phyloP scores from a whole-genome alignment of 2,888 invertebrate genomes.

The Cataglyphis altisquamis region DNA sequence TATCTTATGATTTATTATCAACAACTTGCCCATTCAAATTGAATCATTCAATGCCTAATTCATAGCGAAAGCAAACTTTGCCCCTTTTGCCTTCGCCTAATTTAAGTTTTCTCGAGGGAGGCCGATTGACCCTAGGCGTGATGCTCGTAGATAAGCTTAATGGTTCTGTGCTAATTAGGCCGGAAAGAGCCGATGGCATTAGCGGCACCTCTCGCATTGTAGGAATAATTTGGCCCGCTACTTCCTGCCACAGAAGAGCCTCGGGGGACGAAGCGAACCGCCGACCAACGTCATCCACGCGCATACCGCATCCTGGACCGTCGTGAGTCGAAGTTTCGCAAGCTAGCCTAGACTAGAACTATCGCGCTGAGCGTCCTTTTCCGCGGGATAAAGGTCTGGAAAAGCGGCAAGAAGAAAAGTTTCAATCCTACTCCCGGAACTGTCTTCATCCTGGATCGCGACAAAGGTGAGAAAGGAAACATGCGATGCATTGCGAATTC shows the following conservation, averaged over 20 bases:
- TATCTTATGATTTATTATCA: constrained; percentile 16
- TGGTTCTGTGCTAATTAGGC: constrained; percentile 80
- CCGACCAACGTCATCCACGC: constrained; percentile 74
- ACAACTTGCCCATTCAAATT: constrained; percentile 59
- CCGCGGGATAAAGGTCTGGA: not conserved
- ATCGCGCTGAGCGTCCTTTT: constrained; percentile 40
- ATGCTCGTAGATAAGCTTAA: constrained; percentile 82
- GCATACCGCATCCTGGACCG: constrained; percentile 73
- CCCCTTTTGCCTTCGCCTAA: constrained; percentile 56
- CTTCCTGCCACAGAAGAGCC: constrained; percentile 74
- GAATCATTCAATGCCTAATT: constrained; percentile 72
- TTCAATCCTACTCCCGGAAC: constrained; percentile 11
- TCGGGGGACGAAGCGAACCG: constrained; percentile 72
- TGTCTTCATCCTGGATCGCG: constrained; percentile 34
- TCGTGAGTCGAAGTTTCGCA: constrained; percentile 70
- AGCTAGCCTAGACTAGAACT: constrained; percentile 56
- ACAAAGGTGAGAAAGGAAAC: constrained; percentile 28
- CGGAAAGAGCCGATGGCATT: constrained; percentile 69
- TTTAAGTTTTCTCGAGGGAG: constrained; percentile 61
- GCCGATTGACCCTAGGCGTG: constrained; percentile 56
- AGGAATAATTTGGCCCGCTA: constrained; percentile 70
- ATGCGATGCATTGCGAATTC: not conserved
- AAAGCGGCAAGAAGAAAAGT: constrained; percentile 9
- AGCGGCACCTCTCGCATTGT: constrained; percentile 62
- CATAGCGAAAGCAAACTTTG: constrained; percentile 50